A percentile compares a stretch with the other conserved stretches of the same genome.
phyloP scores from a whole-genome alignment of 2,113 vertebrate genomes.

The Galemys pyrenaicus region DNA sequence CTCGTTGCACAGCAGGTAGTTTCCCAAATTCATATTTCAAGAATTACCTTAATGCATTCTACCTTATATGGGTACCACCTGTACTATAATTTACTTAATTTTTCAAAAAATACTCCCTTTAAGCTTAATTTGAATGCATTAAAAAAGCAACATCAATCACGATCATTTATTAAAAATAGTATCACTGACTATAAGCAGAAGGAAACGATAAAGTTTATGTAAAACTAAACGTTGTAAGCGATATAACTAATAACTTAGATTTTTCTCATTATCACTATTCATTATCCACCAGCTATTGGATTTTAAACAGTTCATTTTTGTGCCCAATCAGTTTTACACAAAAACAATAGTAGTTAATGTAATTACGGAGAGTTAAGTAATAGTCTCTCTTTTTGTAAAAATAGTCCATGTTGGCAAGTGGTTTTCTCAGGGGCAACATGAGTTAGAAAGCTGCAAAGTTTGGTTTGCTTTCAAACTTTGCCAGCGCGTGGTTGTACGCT shows the following conservation, averaged over 20 bases:
- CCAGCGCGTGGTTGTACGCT: background rate
- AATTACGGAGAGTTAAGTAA: background rate
- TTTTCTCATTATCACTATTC: too few species aligned
- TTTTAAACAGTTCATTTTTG: slow-evolving; percentile 22
- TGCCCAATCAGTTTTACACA: background rate
- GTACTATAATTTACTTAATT: slow-evolving; percentile 9
- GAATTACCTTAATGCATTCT: background rate
- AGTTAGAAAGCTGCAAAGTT: background rate
- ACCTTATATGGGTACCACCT: background rate
- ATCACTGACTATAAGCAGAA: background rate
- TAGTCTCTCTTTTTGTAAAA: background rate
- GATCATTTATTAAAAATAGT: background rate
- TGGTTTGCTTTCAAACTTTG: background rate
- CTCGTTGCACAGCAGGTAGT: background rate
- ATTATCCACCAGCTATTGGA: background rate
- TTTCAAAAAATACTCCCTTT: slow-evolving; percentile 14
- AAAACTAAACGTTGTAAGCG: background rate
- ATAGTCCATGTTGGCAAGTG: background rate
- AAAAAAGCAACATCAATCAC: background rate
- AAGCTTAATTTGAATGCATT: slow-evolving; percentile 5
- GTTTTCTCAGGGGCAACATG: background rate
- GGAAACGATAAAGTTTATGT: slow-evolving; percentile 19
- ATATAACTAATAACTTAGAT: background rate
- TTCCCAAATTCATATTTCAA: background rate
- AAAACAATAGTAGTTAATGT: background rate